Conservation (phyloP, 2,113 vertebrate species). For the Solea senegalensis region DNA sequence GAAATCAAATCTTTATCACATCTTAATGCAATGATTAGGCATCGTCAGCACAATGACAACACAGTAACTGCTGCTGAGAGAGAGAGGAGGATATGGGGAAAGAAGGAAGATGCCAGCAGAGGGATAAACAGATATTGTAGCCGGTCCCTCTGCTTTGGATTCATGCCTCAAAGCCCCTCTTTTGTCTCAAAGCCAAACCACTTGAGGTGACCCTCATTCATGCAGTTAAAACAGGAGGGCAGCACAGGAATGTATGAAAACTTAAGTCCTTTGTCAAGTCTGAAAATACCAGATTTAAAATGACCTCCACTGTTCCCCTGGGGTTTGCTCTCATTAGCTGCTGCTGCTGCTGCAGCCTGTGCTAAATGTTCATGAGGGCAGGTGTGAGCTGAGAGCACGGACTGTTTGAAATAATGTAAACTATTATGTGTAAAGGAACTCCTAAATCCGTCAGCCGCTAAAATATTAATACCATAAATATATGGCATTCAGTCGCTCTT, state of each 20-base stretch:
- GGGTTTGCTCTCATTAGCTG: slow-evolving; percentile 82
- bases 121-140: slow-evolving; percentile 72
- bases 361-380: slow-evolving; percentile 60
- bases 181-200: slow-evolving; percentile 79
- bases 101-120: slow-evolving; percentile 39
- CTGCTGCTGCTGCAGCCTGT: slow-evolving; percentile 56
- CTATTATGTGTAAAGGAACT: slow-evolving; percentile 45
- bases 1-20: slow-evolving; percentile 50
- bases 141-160: slow-evolving; percentile 64
- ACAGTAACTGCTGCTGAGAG: slow-evolving; percentile 41
- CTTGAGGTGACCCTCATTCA: slow-evolving; percentile 82
- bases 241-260: slow-evolving; percentile 77
- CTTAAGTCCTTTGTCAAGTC: slow-evolving; percentile 78
- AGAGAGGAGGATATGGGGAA: not conserved
- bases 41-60: slow-evolving; percentile 36
- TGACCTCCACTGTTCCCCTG: slow-evolving; percentile 79
- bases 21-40: slow-evolving; percentile 49
- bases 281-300: slow-evolving; percentile 81
- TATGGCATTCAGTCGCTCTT: slow-evolving; percentile 40
- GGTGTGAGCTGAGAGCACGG: slow-evolving; percentile 62
- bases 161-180: slow-evolving; percentile 73
- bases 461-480: slow-evolving; percentile 41
- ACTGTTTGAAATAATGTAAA: slow-evolving; percentile 55
- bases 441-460: slow-evolving; percentile 20
- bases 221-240: slow-evolving; percentile 77